Evolutionary conservation across 2,113 vertebrate species (phyloP).

Genomic region (Sterna hirundo): DNA sequence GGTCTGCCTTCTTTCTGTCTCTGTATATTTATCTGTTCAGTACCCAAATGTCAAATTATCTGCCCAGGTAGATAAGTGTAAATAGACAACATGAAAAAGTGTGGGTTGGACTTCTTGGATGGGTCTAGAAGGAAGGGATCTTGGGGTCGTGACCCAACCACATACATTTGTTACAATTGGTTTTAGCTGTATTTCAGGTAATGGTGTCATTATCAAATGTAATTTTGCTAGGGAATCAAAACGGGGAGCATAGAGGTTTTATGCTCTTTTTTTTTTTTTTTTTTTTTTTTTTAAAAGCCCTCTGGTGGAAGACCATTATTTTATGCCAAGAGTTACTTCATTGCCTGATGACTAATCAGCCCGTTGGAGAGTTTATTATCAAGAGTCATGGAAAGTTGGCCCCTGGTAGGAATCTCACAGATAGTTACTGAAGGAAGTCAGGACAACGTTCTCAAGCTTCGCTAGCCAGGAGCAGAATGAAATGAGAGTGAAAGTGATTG

Average conservation of each 20-base stretch:
- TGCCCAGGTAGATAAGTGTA: not conserved
- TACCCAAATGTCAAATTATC: not conserved
- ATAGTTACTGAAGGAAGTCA: slow-evolving; percentile 16
- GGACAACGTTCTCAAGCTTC: not conserved
- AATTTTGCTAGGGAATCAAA: not conserved
- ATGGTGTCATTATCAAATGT: not conserved
- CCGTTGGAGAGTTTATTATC: not conserved
- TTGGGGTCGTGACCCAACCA: not conserved
- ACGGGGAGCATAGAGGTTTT: not conserved
- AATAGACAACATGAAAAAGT: not conserved
- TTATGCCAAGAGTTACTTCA: not conserved
- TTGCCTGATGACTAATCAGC: slow-evolving; percentile 6
- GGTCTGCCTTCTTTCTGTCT: not conserved
- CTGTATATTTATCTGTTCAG: not conserved
- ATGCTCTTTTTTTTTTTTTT: not conserved
- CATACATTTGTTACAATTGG: fast-evolving
- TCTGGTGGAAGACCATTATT: not conserved
- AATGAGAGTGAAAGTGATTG: not conserved
- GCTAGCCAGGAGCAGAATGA: not conserved
- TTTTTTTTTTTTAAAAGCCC: not conserved
- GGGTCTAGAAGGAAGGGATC: not conserved
- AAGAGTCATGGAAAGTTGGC: slow-evolving; percentile 32
- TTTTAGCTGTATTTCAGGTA: not conserved
- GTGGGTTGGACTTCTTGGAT: not conserved
- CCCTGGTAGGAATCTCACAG: slow-evolving; percentile 34